Evolutionary conservation across 2,888 invertebrate species (phyloP).

Genomic region (Rugalucina vietnamica): DNA sequence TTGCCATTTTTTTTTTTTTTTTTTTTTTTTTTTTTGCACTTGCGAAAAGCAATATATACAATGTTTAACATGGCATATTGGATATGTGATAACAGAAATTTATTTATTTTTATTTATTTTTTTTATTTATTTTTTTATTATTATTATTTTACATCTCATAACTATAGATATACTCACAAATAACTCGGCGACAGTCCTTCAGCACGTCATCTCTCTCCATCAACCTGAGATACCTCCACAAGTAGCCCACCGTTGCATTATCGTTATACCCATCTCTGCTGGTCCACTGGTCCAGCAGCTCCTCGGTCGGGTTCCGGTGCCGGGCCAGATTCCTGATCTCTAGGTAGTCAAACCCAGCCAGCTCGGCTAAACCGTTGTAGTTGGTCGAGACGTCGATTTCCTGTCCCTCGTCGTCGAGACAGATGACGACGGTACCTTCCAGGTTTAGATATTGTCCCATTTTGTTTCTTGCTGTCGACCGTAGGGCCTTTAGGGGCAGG

Average conservation of each 20-base stretch:
- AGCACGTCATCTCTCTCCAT: slow-evolving; percentile 61
- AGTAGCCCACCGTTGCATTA: slow-evolving; percentile 46
- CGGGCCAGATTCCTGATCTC: slow-evolving; percentile 53
- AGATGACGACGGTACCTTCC: slow-evolving; percentile 47
- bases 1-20: no score
- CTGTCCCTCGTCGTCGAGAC: neutral
- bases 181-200: slow-evolving; percentile 48
- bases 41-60: no score
- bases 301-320: slow-evolving; percentile 41
- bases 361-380: slow-evolving; percentile 60
- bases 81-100: no score
- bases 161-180: slow-evolving; percentile 57
- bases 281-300: slow-evolving; percentile 57
- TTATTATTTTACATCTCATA: neutral
- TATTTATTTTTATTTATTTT: no score
- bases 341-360: slow-evolving; percentile 55
- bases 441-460: slow-evolving; percentile 47
- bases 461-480: slow-evolving; percentile 41
- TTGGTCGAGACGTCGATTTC: slow-evolving; percentile 50
- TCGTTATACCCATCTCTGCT: neutral
- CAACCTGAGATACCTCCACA: slow-evolving; percentile 49
- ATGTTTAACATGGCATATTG: no score
- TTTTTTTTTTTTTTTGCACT: no score
- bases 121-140: no score
- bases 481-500: slow-evolving; percentile 45